Conservation (phyloP, 2,797 vertebrate genomes). For the Pseudochirops cupreus region DNA sequence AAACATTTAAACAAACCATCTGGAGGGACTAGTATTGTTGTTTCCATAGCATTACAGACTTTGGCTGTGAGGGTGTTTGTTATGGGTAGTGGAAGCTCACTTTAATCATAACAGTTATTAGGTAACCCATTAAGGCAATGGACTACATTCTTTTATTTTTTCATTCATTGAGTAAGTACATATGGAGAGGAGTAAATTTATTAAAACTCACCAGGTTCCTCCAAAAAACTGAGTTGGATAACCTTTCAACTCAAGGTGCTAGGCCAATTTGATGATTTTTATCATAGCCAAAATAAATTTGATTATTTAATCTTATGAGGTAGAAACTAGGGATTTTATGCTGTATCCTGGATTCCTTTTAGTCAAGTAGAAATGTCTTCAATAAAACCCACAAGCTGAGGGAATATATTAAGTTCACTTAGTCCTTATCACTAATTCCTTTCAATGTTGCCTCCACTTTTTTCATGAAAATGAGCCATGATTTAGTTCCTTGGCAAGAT, state of each 20-base stretch:
- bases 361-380: not conserved
- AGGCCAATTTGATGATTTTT: not conserved
- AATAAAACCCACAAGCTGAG: slow-evolving; percentile 57
- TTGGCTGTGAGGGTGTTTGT: slow-evolving; percentile 70
- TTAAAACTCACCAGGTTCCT: not conserved
- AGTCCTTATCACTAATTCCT: slow-evolving; percentile 79
- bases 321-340: slow-evolving; percentile 43
- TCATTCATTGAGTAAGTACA: slow-evolving; percentile 41
- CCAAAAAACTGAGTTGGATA: slow-evolving; percentile 46
- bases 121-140: slow-evolving; percentile 38
- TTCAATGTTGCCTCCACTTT: slow-evolving; percentile 70
- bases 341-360: slow-evolving; percentile 14
- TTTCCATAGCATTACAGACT: slow-evolving; percentile 69
- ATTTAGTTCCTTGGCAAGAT: slow-evolving; percentile 76
- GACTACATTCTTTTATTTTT: slow-evolving; percentile 45
- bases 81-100: slow-evolving; percentile 30
- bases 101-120: slow-evolving; percentile 44
- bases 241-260: slow-evolving; percentile 63
- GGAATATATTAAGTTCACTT: slow-evolving; percentile 76
- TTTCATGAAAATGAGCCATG: slow-evolving; percentile 69
- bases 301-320: slow-evolving; percentile 30
- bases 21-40: slow-evolving; percentile 44
- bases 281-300: slow-evolving; percentile 3
- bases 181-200: slow-evolving; percentile 10
- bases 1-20: not conserved